Conservation (phyloP, 30 jellyfish, hydroid and myxozoan genomes). For the Turritopsis dohrnii region DNA sequence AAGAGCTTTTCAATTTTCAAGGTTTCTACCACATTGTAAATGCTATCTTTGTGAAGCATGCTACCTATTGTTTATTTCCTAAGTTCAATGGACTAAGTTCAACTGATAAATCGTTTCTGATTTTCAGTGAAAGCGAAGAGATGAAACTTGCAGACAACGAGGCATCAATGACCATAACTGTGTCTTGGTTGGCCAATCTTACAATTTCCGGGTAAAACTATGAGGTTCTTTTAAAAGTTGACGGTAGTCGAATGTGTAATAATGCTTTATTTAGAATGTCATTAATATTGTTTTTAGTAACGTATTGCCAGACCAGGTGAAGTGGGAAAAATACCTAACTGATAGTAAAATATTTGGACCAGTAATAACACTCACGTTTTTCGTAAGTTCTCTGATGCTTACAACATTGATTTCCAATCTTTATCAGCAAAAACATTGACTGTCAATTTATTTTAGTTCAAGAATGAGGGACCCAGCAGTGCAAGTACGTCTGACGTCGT, state of each 20-base stretch:
- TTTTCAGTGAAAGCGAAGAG: conserved; percentile 27
- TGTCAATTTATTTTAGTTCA: conserved; percentile 49
- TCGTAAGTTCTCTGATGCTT: conserved; percentile 33
- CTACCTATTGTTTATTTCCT: no score
- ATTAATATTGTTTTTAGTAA: conserved; percentile 31
- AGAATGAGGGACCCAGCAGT: conserved; percentile 87
- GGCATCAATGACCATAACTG: neutral
- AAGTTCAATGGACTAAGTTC: no score
- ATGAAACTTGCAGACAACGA: conserved; percentile 17
- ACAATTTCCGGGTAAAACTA: conserved; percentile 39
- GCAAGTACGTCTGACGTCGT: conserved; percentile 54
- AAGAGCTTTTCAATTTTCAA: no score
- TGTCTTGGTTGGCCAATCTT: conserved; percentile 22
- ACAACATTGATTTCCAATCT: no score
- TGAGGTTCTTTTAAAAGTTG: no score
- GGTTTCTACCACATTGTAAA: no score
- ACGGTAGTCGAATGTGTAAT: no score
- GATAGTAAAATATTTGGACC: conserved; percentile 42
- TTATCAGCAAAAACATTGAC: no score
- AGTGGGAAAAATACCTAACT: conserved; percentile 29
- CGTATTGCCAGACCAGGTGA: conserved; percentile 61
- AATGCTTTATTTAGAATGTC: neutral
- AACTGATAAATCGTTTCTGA: no score
- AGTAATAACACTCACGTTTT: conserved; percentile 36
- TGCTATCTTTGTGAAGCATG: no score